phyloP scores from a whole-genome alignment of 2,113 vertebrate species.

The Leptodactylus fuscus region DNA sequence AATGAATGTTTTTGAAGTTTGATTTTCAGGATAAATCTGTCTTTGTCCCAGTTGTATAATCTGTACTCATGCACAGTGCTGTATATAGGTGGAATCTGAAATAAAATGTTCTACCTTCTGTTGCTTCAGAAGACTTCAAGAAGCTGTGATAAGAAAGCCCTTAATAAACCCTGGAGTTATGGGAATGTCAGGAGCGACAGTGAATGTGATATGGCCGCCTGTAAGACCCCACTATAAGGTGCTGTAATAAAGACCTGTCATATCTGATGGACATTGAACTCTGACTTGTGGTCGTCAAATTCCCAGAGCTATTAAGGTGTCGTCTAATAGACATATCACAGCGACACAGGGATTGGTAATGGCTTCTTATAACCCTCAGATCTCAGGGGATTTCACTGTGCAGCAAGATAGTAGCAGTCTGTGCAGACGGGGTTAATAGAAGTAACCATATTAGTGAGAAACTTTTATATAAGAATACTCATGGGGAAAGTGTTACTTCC shows the following conservation, averaged over 20 bases:
- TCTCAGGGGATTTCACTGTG: neutral
- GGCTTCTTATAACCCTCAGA: neutral
- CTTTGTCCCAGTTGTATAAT: too few relatives aligned
- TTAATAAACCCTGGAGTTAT: slow-evolving; percentile 24
- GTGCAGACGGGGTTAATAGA: neutral
- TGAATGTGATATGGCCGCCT: neutral
- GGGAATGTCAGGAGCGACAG: neutral
- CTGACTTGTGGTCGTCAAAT: slow-evolving; percentile 1
- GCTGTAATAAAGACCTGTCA: slow-evolving; percentile 30
- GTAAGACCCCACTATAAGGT: slow-evolving; percentile 24
- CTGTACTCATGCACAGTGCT: too few relatives aligned
- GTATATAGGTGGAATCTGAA: neutral
- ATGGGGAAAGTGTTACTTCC: neutral
- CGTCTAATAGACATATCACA: slow-evolving; percentile 8
- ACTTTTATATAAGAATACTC: neutral
- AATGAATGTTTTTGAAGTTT: too few relatives aligned
- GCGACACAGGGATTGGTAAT: neutral
- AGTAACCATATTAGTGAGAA: neutral
- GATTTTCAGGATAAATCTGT: too few relatives aligned
- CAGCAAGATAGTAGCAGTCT: neutral
- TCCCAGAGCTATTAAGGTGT: neutral
- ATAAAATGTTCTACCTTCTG: neutral
- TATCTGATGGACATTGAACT: slow-evolving; percentile 29
- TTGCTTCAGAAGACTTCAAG: neutral
- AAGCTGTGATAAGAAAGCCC: neutral